Base-by-base conservation (phyloP, 2,113 vertebrate genomes). In the Aptenodytes patagonicus region DNA sequence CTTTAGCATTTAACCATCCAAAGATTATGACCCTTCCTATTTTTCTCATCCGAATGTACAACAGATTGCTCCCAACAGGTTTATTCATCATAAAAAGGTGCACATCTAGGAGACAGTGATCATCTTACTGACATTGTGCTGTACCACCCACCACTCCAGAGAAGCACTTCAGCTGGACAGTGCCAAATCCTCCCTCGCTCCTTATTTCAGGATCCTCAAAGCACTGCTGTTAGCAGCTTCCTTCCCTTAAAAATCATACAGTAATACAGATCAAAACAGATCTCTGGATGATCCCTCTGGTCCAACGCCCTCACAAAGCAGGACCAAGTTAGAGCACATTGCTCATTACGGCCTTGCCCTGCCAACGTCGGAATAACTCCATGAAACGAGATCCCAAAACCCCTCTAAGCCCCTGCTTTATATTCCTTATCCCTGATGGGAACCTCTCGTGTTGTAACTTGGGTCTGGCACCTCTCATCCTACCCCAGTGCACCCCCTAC, bases 351-450 rank as follows among this genome's bases (percentile, higher is more conserved):
- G 32, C 13, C 36, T 44, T 28, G n/a, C 32, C 40, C 29, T n/a
- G 7, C 3, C n/a, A 19, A 29, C 62, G 11, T 10, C 7, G 4
- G 11, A 44, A n/a, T 6, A 46, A 17, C 20, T 9, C 31, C 7
- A 16, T 1, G 2, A 6, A 46, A 78, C 9, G 11, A 40, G 21
- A 20, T 11, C 21, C 28, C 58, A 7, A 26, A 62, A 1, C 2
- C 5, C 12, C 10, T 5, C 7, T 1, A 22, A 36, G 5, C 7
- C 21, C 21, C 49, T 26, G 9, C 9, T 9, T 7, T 12, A 6
- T 1, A 6, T 13, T 31, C 14, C 24, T 29, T 9, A 18, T 3
- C 17, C 29, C 60, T 15, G 10, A 42, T 1, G 5, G 20, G 26
- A 34, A 14, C 14, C 31, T 51, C 64, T 17, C 34, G 5, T 1